These are phyloP conservation scores for Frieseomelitta varia DNA, from an alignment of 1,140 invertebrate genomes.

Conservation along the genomic window DNA sequence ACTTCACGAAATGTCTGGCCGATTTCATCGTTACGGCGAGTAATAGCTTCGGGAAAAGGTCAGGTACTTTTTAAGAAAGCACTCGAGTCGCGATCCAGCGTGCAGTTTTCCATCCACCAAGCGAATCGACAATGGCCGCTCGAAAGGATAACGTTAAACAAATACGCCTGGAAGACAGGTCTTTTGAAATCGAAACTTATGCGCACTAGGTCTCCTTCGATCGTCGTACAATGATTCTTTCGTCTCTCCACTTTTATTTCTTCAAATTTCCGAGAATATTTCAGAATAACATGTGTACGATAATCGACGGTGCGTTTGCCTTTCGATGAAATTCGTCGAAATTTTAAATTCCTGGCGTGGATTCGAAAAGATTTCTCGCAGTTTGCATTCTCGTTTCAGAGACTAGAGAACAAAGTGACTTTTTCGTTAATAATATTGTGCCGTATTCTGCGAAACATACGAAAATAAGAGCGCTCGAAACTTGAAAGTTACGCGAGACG, in stretches of 20 bases:
- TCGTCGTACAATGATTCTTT: neutral
- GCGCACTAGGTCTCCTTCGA: neutral
- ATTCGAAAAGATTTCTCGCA: no score
- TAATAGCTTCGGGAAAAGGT: constrained; percentile 47
- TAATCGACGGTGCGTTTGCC: no score
- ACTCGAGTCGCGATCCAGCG: constrained; percentile 35
- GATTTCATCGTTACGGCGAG: constrained; percentile 55
- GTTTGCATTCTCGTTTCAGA: no score
- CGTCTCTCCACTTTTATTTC: neutral
- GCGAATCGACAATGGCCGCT: constrained; percentile 39
- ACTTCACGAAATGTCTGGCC: constrained; percentile 55
- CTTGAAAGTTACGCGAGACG: neutral
- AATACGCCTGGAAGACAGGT: constrained; percentile 16
- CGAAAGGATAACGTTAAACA: constrained; percentile 48
- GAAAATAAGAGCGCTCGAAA: neutral
- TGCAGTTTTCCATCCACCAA: constrained; percentile 39
- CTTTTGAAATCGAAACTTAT: neutral
- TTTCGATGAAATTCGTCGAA: no score
- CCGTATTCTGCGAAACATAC: no score
- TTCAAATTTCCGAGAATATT: neutral
- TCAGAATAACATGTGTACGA: neutral
- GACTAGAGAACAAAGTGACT: no score
- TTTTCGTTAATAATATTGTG: no score
- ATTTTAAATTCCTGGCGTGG: no score
- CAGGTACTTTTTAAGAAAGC: constrained; percentile 61